These are phyloP conservation scores for Donacobius atricapilla DNA, from an alignment of 2,113 vertebrate genomes.

Conservation along the genomic window DNA sequence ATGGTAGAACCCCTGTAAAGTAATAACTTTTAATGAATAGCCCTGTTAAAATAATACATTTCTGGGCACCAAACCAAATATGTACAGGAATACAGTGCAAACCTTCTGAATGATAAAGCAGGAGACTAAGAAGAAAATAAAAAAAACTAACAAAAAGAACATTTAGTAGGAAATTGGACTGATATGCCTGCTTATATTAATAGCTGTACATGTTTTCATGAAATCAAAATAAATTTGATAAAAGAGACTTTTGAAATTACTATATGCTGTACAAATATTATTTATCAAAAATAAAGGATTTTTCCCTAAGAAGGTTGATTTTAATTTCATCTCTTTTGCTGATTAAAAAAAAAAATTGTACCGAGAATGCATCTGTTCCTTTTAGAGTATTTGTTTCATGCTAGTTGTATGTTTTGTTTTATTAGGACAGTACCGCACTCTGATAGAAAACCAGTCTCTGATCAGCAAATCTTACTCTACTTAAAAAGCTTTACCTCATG, in stretches of 20 bases:
- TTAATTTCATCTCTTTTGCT: not conserved
- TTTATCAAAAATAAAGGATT: not conserved
- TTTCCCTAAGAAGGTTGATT: not conserved
- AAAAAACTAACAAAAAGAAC: not conserved
- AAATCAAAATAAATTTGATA: constrained; percentile 24
- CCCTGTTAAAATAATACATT: constrained; percentile 65
- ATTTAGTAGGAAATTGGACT: not conserved
- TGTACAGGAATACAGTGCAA: constrained; percentile 49
- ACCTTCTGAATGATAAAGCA: constrained; percentile 50
- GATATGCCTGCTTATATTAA: not conserved
- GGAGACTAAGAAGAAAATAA: constrained; percentile 38
- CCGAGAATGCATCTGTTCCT: not conserved
- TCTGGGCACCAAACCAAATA: constrained; percentile 67
- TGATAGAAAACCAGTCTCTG: not conserved
- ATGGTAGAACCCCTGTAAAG: not conserved
- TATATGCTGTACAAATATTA: not conserved
- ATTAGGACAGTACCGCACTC: not conserved
- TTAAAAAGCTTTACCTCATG: not conserved
- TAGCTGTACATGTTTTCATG: not conserved
- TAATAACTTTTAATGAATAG: constrained; percentile 60
- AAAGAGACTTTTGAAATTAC: not conserved
- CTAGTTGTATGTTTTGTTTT: not conserved
- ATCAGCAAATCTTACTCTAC: not conserved
- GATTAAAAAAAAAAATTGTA: not conserved
- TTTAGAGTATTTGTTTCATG: not conserved